Evolutionary conservation across 2,888 invertebrate genomes (phyloP).

Genomic region (Geotrupes spiniger): DNA sequence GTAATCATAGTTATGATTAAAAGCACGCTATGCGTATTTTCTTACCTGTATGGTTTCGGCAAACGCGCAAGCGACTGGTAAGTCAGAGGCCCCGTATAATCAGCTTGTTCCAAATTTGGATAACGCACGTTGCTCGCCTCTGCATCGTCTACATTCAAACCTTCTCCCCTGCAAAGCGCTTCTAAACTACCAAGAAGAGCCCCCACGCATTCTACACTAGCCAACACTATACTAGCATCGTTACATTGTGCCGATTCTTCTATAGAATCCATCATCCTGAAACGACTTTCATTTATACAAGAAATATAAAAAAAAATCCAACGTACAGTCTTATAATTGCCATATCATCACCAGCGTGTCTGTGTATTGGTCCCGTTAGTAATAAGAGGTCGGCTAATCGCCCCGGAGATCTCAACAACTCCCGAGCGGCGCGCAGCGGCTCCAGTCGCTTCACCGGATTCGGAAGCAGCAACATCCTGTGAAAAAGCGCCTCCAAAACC

Average conservation of each 20-base stretch:
- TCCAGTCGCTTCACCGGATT: slow-evolving; percentile 82
- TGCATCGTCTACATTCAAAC: slow-evolving; percentile 61
- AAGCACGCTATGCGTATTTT: background rate
- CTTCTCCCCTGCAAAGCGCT: slow-evolving; percentile 73
- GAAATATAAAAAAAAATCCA: slow-evolving; percentile 9
- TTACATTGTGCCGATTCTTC: slow-evolving; percentile 87
- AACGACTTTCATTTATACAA: slow-evolving; percentile 28
- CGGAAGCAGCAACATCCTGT: slow-evolving; percentile 87
- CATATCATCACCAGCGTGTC: slow-evolving; percentile 74
- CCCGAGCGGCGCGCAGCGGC: slow-evolving; percentile 77
- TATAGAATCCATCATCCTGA: slow-evolving; percentile 86
- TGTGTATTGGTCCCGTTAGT: slow-evolving; percentile 57
- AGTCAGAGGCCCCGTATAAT: slow-evolving; percentile 81
- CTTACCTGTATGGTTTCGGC: slow-evolving; percentile 75
- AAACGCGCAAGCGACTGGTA: slow-evolving; percentile 81
- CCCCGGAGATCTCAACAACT: slow-evolving; percentile 76
- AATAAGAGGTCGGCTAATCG: slow-evolving; percentile 70
- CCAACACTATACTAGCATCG: slow-evolving; percentile 71
- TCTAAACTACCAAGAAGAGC: slow-evolving; percentile 80
- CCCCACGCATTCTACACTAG: slow-evolving; percentile 80
- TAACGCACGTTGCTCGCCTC: slow-evolving; percentile 65
- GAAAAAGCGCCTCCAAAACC: slow-evolving; percentile 89
- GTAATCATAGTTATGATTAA: slow-evolving; percentile 32
- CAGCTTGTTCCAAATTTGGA: slow-evolving; percentile 66
- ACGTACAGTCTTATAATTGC: slow-evolving; percentile 72